Evolutionary conservation across 2,888 invertebrate species (phyloP).

Genomic region (Marronus borbonicus): DNA sequence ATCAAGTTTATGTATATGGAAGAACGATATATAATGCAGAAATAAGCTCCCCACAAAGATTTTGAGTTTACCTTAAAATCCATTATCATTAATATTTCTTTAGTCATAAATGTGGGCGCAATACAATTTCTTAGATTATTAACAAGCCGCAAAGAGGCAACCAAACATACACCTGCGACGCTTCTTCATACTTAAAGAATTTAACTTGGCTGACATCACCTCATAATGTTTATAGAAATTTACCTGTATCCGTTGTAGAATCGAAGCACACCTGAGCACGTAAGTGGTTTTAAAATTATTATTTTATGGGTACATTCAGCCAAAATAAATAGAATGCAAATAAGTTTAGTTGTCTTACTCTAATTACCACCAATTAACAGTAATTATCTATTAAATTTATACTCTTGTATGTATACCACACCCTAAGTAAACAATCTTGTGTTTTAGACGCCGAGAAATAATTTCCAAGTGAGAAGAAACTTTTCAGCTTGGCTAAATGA

Average conservation of each 20-base stretch:
- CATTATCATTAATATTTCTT: no score
- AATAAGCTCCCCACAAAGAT: no score
- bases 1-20: no score
- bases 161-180: conserved; percentile 43
- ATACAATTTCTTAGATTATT: no score
- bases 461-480: neutral
- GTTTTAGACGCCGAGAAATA: conserved; percentile 35
- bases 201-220: conserved; percentile 47
- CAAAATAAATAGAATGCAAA: neutral
- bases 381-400: neutral
- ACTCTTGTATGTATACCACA: conserved; percentile 10
- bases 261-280: conserved; percentile 36
- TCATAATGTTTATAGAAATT: conserved; percentile 47
- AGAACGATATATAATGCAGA: no score
- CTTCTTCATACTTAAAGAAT: conserved; percentile 36
- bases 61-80: no score
- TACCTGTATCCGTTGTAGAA: conserved; percentile 32
- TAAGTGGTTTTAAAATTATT: conserved; percentile 36
- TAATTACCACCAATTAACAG: conserved; percentile 31
- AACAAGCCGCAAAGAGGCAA: conserved; percentile 29
- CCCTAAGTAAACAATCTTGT: conserved; percentile 1
- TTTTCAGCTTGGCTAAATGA: conserved; percentile 24
- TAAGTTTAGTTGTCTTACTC: no score
- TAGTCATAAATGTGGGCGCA: no score
- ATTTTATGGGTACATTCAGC: conserved; percentile 1